Percentiles rank a stretch among this genome's conserved stretches.
These are phyloP conservation scores for Rhinopomastus cyanomelas DNA, from an alignment of 2,113 vertebrate species.

Conservation along the genomic window DNA sequence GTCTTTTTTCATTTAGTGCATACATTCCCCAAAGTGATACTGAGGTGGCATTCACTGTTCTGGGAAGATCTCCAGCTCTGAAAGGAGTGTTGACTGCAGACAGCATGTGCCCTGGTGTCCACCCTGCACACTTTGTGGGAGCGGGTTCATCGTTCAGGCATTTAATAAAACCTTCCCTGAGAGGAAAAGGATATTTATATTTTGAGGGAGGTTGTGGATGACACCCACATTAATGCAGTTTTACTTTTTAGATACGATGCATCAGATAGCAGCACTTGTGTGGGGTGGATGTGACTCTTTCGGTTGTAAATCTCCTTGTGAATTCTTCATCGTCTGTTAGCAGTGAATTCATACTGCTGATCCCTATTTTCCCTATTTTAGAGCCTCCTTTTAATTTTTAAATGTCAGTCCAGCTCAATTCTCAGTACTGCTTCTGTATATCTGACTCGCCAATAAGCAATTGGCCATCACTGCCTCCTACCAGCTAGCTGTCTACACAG, in stretches of 20 bases:
- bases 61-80: not conserved
- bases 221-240: rapidly evolving
- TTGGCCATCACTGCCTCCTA: not conserved
- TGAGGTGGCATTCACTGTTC: not conserved
- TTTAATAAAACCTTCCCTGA: not conserved
- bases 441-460: not conserved
- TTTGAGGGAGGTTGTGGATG: not conserved
- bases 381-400: not conserved
- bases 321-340: not conserved
- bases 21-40: not conserved
- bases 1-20: not conserved
- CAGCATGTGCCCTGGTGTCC: not conserved
- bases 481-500: not conserved
- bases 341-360: not conserved
- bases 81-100: not conserved
- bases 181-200: not conserved
- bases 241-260: not conserved
- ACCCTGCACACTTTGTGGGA: not conserved
- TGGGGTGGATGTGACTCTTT: not conserved
- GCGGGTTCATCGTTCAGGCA: not conserved
- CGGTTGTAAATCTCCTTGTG: not conserved
- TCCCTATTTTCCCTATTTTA: not conserved
- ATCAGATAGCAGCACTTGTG: not conserved
- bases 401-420: not conserved
- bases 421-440: not conserved